Percentiles rank a stretch among this genome's conserved stretches.
Conservation (phyloP, 2,113 vertebrate species). For the Varanus salvator region DNA sequence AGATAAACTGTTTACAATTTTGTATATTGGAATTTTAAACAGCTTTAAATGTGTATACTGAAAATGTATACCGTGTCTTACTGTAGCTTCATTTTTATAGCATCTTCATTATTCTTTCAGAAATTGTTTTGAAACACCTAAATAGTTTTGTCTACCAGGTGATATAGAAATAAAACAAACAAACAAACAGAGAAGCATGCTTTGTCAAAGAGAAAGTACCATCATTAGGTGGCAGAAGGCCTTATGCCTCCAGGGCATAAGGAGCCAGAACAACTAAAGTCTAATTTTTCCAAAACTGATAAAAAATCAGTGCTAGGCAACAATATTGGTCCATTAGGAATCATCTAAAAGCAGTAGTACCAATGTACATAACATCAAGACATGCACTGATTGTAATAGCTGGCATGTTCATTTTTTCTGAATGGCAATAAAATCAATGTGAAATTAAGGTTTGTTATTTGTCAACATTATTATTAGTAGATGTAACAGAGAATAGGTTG, state of each 20-base stretch:
- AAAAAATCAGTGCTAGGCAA: not conserved
- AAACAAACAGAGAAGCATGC: not conserved
- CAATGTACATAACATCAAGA: not conserved
- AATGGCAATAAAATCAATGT: not conserved
- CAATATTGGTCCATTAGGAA: not conserved
- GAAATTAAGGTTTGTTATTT: not conserved
- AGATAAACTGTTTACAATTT: no score
- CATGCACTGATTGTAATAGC: not conserved
- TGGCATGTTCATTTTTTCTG: not conserved
- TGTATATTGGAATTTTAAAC: no score
- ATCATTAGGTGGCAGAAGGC: not conserved
- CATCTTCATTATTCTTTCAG: no score
- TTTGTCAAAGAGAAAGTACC: not conserved
- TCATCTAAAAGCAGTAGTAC: not conserved
- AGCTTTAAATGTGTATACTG: no score
- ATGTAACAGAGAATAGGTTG: no score
- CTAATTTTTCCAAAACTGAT: not conserved
- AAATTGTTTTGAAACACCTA: no score
- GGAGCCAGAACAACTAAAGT: not conserved
- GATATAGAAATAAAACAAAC: no score
- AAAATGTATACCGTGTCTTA: no score
- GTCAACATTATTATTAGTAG: not conserved
- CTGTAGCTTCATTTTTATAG: no score
- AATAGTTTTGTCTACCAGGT: no score
- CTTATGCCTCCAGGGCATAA: not conserved